phyloP scores from a whole-genome alignment of 1,140 invertebrate species.

The Eurosta solidaginis region DNA sequence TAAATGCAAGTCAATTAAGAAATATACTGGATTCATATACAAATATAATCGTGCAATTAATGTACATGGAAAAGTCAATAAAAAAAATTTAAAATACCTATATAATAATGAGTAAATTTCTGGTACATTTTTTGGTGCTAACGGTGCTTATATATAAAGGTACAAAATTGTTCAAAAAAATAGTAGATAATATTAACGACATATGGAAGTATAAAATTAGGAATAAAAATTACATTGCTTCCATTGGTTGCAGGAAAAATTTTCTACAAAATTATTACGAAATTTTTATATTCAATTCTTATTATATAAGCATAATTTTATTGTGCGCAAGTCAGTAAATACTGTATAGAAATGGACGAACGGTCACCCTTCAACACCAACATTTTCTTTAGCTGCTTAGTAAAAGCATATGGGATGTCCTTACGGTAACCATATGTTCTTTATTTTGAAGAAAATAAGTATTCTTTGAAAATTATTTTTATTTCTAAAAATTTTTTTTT shows the following conservation, averaged over 20 bases:
- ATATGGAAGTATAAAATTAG: too few species aligned
- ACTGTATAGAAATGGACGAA: conserved; percentile 14
- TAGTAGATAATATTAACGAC: neutral
- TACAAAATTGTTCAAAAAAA: conserved; percentile 25
- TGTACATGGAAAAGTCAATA: neutral
- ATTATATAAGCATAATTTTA: neutral
- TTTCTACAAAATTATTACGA: neutral
- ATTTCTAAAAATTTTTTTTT: too few species aligned
- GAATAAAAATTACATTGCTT: too few species aligned
- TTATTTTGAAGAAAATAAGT: too few species aligned
- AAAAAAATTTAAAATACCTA: conserved; percentile 20
- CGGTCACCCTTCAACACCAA: conserved; percentile 6
- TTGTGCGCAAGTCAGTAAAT: conserved; percentile 10
- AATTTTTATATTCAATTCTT: neutral
- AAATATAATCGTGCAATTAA: neutral
- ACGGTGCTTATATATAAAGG: conserved; percentile 53
- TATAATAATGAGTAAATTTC: conserved; percentile 50
- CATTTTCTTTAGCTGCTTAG: neutral
- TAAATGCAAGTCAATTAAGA: neutral
- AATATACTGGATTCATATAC: neutral
- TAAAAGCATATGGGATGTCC: too few species aligned
- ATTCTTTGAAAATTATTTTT: too few species aligned
- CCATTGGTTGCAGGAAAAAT: too few species aligned
- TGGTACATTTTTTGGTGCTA: conserved; percentile 49
- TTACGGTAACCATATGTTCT: too few species aligned